These are phyloP conservation scores for Saccostrea cuccullata DNA, from an alignment of 1,140 invertebrate species.

Conservation along the genomic window DNA sequence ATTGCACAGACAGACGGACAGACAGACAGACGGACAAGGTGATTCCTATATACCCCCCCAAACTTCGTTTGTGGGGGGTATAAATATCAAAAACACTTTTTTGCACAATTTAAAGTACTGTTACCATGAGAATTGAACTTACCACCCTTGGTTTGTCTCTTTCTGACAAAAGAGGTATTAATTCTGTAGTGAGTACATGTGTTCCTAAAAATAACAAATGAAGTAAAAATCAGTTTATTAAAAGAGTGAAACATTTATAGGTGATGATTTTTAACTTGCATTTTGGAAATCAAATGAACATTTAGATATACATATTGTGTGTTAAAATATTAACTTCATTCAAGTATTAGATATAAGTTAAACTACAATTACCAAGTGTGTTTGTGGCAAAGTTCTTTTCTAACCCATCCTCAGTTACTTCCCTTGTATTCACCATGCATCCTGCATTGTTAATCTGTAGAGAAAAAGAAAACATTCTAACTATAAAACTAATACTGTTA, in stretches of 20 bases:
- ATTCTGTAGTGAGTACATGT: conserved; percentile 78
- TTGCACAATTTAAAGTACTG: too few species aligned
- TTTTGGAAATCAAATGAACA: too few species aligned
- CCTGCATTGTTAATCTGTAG: conserved; percentile 81
- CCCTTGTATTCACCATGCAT: conserved; percentile 78
- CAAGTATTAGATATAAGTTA: not conserved
- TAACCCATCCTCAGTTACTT: conserved; percentile 77
- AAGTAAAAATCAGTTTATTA: not conserved
- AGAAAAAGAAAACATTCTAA: not conserved
- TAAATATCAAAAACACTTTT: too few species aligned
- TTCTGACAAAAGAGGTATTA: conserved; percentile 77
- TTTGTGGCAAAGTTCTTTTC: conserved; percentile 81
- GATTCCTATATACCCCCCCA: too few species aligned
- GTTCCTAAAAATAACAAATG: not conserved
- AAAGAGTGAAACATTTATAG: not conserved
- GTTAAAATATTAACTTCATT: not conserved
- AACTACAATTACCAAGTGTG: conserved; percentile 73
- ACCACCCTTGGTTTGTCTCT: conserved; percentile 74
- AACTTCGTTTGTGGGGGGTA: too few species aligned
- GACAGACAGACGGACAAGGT: too few species aligned
- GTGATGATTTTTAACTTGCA: too few species aligned
- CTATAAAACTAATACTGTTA: too few species aligned
- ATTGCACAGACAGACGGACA: too few species aligned
- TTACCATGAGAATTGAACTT: conserved; percentile 30
- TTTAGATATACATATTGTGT: too few species aligned